Evolutionary conservation across 2,113 vertebrate species (phyloP).

Genomic region (Plestiodon gilberti): DNA sequence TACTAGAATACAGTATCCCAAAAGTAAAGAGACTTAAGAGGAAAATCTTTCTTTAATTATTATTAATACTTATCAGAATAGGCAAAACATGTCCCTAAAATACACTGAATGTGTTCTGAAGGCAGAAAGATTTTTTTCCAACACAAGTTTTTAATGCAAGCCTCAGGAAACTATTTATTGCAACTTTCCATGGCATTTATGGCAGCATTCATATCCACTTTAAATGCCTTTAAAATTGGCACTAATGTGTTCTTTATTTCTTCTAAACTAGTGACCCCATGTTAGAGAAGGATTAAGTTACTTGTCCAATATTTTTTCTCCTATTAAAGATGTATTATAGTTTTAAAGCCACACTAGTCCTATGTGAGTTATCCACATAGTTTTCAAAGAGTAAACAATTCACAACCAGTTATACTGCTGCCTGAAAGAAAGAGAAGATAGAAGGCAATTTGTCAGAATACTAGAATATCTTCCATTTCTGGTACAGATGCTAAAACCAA

Average conservation of each 20-base stretch:
- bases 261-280: neutral
- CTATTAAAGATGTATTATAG: constrained; percentile 27
- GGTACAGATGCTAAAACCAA: neutral
- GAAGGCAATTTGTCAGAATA: neutral
- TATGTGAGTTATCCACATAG: neutral
- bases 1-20: neutral
- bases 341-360: neutral
- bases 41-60: no score
- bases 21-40: neutral
- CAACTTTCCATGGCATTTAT: constrained; percentile 54
- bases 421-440: neutral
- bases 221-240: constrained; percentile 23
- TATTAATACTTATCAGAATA: neutral
- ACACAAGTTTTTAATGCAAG: constrained; percentile 26
- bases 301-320: neutral
- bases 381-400: neutral
- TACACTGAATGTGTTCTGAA: neutral
- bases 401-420: neutral
- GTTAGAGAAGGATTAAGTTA: constrained; percentile 27
- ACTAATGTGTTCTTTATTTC: constrained; percentile 20
- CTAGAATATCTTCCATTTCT: neutral
- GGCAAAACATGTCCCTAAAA: neutral
- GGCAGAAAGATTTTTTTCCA: constrained; percentile 47
- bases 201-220: constrained; percentile 42
- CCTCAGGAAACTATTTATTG: constrained; percentile 58